These are phyloP conservation scores for Congeria kusceri DNA, from an alignment of 2,888 invertebrate genomes.

Conservation along the genomic window DNA sequence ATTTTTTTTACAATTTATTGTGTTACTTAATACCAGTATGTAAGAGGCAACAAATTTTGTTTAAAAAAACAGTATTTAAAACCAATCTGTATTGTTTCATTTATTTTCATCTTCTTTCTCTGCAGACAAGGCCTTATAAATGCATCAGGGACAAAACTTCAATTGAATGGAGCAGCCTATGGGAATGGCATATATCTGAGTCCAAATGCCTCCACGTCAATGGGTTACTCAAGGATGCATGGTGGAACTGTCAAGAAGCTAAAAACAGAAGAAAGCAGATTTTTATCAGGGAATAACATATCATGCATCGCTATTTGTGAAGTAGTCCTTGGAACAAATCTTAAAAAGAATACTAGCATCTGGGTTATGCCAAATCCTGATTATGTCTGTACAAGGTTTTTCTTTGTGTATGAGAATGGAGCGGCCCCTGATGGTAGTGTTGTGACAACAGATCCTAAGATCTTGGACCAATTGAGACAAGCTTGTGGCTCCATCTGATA, in stretches of 20 bases:
- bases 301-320: slow-evolving; percentile 82
- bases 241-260: slow-evolving; percentile 64
- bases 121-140: slow-evolving; percentile 80
- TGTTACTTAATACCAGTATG: too few species aligned
- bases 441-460: slow-evolving; percentile 65
- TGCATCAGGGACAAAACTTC: slow-evolving; percentile 80
- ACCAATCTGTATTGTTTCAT: too few species aligned
- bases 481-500: slow-evolving; percentile 56
- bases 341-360: slow-evolving; percentile 75
- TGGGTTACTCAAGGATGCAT: slow-evolving; percentile 78
- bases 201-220: slow-evolving; percentile 76
- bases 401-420: slow-evolving; percentile 82
- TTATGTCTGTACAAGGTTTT: slow-evolving; percentile 82
- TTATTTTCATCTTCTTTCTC: too few species aligned
- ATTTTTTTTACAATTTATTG: too few species aligned
- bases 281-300: slow-evolving; percentile 73
- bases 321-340: slow-evolving; percentile 73
- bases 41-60: too few species aligned
- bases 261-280: slow-evolving; percentile 55
- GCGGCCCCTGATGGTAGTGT: slow-evolving; percentile 68
- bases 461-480: slow-evolving; percentile 54
- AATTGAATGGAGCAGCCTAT: slow-evolving; percentile 81
- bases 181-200: slow-evolving; percentile 83
- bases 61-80: too few species aligned
- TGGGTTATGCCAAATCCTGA: slow-evolving; percentile 80